Base-by-base conservation (phyloP, 2,113 vertebrate species). In the Polypterus bichir region DNA sequence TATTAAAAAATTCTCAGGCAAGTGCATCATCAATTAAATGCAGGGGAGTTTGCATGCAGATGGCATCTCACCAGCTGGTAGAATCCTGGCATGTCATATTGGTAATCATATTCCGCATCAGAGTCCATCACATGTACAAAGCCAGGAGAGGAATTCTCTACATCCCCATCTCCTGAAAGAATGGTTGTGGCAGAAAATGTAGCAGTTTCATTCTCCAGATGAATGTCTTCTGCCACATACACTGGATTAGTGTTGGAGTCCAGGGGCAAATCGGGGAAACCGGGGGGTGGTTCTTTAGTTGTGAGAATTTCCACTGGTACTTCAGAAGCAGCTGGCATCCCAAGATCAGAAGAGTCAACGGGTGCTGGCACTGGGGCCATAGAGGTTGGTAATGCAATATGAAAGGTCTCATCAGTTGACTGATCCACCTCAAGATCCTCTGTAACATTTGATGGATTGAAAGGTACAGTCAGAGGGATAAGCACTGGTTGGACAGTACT, bases 141-240 rank as follows among this genome's bases (percentile, higher is more conserved):
- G 9, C 84, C 78, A 8, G 88, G 79, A n/a, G 83, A 73, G 55
- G 81, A 76, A 3, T 75, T 87, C 65, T 94, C 90, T 0, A 83
- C 82, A 75, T 97, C 93, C 0, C 94, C 93, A 44, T 97, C 94
- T 53, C 94, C 93, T 46, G 95, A 98, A 55, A 98, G 82, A 72
- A 97, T 79, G 47, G 88, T 87, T 55, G 90, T 85, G 48, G 91
- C 88, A 62, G 91, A 96, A 76, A 90, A 92, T 4, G 89, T 68
- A 46, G 87, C 77, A 0, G 78, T 84, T 66, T 96, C 90, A 10
- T 92, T 94, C 77, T 92, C 92, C 9, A 71, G 69, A 49, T 71
- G 69, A 54, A 84, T 76, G 46, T 84, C 75, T 65, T 79, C 73
- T 44, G 79, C 63, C 85, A 84, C 81, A 62, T 83, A 73, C 58